Conservation (phyloP, 1,140 invertebrate species). For the Brachionus rubens region DNA sequence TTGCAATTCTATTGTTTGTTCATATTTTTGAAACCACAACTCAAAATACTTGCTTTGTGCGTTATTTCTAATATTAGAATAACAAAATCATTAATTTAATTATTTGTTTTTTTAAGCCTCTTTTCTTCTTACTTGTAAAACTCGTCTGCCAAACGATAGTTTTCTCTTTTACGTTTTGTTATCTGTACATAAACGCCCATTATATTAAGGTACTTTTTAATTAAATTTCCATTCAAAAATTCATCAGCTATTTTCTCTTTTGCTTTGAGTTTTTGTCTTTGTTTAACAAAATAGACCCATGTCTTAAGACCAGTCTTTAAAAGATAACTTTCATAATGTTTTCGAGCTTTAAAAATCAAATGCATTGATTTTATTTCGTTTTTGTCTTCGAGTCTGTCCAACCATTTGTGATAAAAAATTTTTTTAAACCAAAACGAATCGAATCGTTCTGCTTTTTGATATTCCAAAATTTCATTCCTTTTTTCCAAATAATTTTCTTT, state of each 20-base stretch:
- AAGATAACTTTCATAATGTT: slow-evolving; percentile 39
- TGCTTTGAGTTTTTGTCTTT: slow-evolving; percentile 20
- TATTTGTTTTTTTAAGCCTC: not conserved
- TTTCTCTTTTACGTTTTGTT: slow-evolving; percentile 5
- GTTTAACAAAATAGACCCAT: slow-evolving; percentile 29
- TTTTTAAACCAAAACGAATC: slow-evolving; percentile 32
- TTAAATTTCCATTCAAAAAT: not conserved
- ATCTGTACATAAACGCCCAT: not conserved
- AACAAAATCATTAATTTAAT: not conserved
- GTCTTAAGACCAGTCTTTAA: not conserved
- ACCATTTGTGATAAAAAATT: slow-evolving; percentile 18
- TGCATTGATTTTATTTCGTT: slow-evolving; percentile 38
- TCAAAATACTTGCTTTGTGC: slow-evolving; percentile 8
- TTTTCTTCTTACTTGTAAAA: slow-evolving; percentile 18
- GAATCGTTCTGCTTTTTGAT: slow-evolving; percentile 10
- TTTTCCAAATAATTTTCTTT: slow-evolving; percentile 8
- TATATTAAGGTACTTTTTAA: not conserved
- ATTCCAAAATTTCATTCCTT: slow-evolving; percentile 8
- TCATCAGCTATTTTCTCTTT: slow-evolving; percentile 17
- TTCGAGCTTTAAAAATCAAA: slow-evolving; percentile 20
- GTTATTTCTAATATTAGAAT: slow-evolving; percentile 21
- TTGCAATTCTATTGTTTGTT: slow-evolving; percentile 27
- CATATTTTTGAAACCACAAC: slow-evolving; percentile 21
- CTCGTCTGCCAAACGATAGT: slow-evolving; percentile 14
- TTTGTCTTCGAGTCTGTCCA: slow-evolving; percentile 19